Evolutionary conservation across 2,888 invertebrate genomes (phyloP).

Genomic region (Pegoplata infirma): DNA sequence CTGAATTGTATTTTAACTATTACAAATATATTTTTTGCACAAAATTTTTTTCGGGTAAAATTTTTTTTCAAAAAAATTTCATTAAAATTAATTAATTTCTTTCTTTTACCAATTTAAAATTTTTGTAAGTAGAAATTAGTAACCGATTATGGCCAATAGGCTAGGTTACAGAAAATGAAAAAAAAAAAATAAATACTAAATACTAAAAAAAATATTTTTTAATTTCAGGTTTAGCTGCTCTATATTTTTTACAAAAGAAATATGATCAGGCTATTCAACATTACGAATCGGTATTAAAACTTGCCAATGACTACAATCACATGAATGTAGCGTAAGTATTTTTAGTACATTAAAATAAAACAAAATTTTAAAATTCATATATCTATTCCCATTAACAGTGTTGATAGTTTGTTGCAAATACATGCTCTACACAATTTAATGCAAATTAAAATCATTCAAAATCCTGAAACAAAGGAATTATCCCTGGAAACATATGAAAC

Average conservation of each 20-base stretch:
- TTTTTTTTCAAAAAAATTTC: too few species aligned
- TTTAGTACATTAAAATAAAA: background rate
- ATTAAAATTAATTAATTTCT: too few species aligned
- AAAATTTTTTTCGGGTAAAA: too few species aligned
- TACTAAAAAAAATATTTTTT: background rate
- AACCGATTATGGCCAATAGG: too few species aligned
- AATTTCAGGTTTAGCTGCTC: conserved; percentile 81
- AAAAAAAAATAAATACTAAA: too few species aligned
- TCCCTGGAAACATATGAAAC: conserved; percentile 58
- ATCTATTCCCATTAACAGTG: conserved; percentile 66
- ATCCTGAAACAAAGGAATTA: background rate
- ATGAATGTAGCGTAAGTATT: conserved; percentile 69
- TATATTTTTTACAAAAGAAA: conserved; percentile 80
- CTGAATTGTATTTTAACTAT: too few species aligned
- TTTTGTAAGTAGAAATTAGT: too few species aligned
- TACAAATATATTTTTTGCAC: too few species aligned
- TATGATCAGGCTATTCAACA: conserved; percentile 80
- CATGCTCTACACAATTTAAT: conserved; percentile 84
- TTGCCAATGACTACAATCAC: conserved; percentile 74
- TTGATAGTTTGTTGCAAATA: conserved; percentile 83
- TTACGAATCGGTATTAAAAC: conserved; percentile 82
- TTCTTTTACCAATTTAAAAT: too few species aligned
- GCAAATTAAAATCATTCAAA: conserved; percentile 75
- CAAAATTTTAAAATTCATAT: background rate
- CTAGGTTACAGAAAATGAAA: too few species aligned